Evolutionary conservation across 2,113 vertebrate species (phyloP).

Genomic region (Spheniscus mendiculus): DNA sequence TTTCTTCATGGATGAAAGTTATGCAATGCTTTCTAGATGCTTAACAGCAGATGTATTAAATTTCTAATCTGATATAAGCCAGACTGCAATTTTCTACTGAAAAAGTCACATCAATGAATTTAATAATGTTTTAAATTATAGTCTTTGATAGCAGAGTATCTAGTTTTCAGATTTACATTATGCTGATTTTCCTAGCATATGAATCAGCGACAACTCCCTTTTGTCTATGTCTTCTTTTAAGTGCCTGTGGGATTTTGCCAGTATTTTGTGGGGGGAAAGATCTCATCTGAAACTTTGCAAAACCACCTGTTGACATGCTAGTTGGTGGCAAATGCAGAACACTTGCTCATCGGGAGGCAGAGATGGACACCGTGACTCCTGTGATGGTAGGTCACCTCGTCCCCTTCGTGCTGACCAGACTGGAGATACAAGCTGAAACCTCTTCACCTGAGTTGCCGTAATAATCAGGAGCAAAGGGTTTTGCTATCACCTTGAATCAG

Average conservation of each 20-base stretch:
- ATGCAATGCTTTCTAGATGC: slow-evolving; percentile 57
- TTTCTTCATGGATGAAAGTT: slow-evolving; percentile 64
- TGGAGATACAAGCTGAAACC: neutral
- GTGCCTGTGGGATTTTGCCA: neutral
- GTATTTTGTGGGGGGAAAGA: neutral
- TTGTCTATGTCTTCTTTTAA: neutral
- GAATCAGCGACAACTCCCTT: neutral
- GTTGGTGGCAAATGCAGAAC: neutral
- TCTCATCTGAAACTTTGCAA: neutral
- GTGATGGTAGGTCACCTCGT: neutral
- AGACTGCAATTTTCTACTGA: slow-evolving; percentile 59
- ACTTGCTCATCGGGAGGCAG: neutral
- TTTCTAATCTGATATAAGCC: slow-evolving; percentile 63
- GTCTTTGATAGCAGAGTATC: slow-evolving; percentile 16
- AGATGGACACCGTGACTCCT: neutral
- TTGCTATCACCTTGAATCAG: neutral
- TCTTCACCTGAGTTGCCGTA: neutral
- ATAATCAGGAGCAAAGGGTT: neutral
- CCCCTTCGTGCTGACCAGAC: neutral
- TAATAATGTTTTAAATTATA: slow-evolving; percentile 41
- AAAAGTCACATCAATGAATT: slow-evolving; percentile 43
- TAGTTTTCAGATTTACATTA: slow-evolving; percentile 54
- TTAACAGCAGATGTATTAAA: slow-evolving; percentile 67
- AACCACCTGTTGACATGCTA: rapidly evolving
- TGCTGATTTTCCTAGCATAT: neutral